Conservation (phyloP, 2,888 invertebrate genomes). For the Phlogophora meticulosa region DNA sequence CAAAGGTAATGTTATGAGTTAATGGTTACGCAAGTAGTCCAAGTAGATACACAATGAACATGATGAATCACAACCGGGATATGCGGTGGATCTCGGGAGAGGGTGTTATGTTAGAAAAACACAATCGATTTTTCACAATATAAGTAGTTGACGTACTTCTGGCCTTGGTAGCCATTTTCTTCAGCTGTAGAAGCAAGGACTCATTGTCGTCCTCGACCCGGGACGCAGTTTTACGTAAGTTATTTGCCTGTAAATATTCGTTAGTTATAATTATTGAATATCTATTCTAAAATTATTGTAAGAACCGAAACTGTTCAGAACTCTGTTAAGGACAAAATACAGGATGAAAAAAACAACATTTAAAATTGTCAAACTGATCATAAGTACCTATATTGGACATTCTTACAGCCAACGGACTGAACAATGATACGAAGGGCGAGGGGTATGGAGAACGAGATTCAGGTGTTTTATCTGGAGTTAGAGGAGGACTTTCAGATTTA, state of each 20-base stretch:
- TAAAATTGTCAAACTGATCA: constrained; percentile 67
- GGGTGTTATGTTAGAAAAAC: constrained; percentile 77
- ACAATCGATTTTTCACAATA: constrained; percentile 82
- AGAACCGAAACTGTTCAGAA: constrained; percentile 53
- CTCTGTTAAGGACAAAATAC: constrained; percentile 62
- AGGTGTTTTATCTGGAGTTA: constrained; percentile 80
- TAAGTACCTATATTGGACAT: constrained; percentile 89
- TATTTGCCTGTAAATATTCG: constrained; percentile 94
- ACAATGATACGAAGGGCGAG: constrained; percentile 85
- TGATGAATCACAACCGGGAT: constrained; percentile 70
- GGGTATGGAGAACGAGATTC: constrained; percentile 76
- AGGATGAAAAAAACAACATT: constrained; percentile 70
- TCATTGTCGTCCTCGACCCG: constrained; percentile 99
- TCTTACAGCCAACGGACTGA: constrained; percentile 88
- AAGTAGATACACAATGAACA: constrained; percentile 67
- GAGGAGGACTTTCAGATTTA: constrained; percentile 88
- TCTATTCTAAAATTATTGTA: constrained; percentile 65
- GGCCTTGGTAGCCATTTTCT: constrained; percentile 98
- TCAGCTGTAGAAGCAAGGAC: constrained; percentile 97
- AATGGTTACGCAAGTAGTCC: constrained; percentile 64
- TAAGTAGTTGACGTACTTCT: constrained; percentile 93
- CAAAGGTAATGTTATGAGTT: constrained; percentile 61
- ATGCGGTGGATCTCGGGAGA: constrained; percentile 63
- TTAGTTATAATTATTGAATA: constrained; percentile 79
- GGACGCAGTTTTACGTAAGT: constrained; percentile 96